Conservation (phyloP, 2,113 vertebrate species). For the Geothlypis trichas region DNA sequence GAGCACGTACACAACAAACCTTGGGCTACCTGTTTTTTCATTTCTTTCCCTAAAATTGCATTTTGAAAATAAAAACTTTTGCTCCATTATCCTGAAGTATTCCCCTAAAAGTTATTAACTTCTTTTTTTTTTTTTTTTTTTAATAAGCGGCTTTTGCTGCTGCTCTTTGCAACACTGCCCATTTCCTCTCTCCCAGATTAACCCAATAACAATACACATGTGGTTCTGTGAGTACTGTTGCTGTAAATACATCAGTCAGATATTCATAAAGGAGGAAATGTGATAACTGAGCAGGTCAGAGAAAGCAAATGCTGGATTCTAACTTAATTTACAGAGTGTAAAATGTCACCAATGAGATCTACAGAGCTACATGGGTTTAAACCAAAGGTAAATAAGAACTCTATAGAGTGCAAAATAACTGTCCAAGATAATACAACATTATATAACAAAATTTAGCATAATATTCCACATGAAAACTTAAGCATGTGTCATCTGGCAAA, state of each 20-base stretch:
- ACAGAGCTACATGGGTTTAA: neutral
- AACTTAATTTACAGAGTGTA: neutral
- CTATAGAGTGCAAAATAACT: neutral
- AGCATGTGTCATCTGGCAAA: neutral
- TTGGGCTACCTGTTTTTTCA: neutral
- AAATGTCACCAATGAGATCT: neutral
- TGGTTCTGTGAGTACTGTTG: neutral
- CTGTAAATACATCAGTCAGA: neutral
- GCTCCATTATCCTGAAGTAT: neutral
- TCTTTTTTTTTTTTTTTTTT: neutral
- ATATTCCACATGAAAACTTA: neutral
- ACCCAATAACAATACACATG: neutral
- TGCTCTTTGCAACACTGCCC: neutral
- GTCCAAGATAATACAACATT: neutral
- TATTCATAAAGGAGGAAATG: neutral
- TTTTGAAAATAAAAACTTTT: neutral
- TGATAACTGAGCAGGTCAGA: neutral
- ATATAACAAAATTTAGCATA: neutral
- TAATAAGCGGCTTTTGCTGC: neutral
- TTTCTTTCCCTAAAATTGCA: neutral
- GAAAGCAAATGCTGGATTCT: neutral
- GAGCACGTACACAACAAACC: rapidly evolving
- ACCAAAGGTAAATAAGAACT: neutral
- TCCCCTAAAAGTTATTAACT: neutral
- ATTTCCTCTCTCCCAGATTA: neutral